Evolutionary conservation across 2,113 vertebrate genomes (phyloP).

Genomic region (Apus apus): DNA sequence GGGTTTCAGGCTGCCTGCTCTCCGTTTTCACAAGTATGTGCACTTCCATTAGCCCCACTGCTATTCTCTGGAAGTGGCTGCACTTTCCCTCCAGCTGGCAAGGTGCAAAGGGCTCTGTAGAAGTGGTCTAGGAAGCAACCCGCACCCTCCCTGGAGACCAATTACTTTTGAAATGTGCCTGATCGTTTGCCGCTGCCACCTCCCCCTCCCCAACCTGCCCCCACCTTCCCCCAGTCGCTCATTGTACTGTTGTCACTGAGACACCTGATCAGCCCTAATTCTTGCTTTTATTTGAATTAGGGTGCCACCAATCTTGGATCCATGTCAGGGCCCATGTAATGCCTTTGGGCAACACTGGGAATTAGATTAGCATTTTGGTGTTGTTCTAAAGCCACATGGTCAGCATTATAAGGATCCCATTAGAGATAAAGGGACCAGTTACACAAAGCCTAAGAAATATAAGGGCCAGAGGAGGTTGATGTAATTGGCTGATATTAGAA

Average conservation of each 20-base stretch:
- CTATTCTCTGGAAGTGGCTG: conserved; percentile 69
- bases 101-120: conserved; percentile 75
- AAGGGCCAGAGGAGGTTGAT: conserved; percentile 68
- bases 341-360: conserved; percentile 76
- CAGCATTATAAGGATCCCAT: conserved; percentile 75
- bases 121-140: conserved; percentile 74
- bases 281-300: conserved; percentile 80
- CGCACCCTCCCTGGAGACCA: conserved; percentile 73
- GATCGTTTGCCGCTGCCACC: conserved; percentile 64
- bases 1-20: conserved; percentile 11
- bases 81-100: conserved; percentile 77
- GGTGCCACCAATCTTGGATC: conserved; percentile 70
- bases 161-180: conserved; percentile 80
- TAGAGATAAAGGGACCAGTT: conserved; percentile 72
- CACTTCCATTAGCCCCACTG: conserved; percentile 27
- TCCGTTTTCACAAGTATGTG: conserved; percentile 46
- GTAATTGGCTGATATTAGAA: conserved; percentile 68
- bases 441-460: conserved; percentile 72
- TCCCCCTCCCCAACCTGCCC: conserved; percentile 37
- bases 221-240: conserved; percentile 23
- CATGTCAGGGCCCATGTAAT: conserved; percentile 70
- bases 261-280: conserved; percentile 77
- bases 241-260: conserved; percentile 72
- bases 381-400: conserved; percentile 80
- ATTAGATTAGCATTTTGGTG: conserved; percentile 83